Evolutionary conservation across 2,797 vertebrate species (phyloP), one percentile per base, ranked within the genome.

Genomic region (Masticophis lateralis): DNA sequence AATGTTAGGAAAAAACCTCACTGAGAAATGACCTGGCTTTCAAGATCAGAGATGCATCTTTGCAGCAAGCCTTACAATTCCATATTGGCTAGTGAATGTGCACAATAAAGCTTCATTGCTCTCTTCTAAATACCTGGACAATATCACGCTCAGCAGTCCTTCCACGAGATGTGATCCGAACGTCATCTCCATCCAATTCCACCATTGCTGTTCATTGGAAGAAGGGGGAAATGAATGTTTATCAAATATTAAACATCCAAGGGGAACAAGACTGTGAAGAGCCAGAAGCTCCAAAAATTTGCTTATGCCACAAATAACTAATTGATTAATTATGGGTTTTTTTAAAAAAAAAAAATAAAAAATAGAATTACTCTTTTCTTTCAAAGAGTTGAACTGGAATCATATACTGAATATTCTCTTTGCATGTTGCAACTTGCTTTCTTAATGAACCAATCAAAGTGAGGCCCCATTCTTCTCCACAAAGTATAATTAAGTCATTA

Each of bases 141-240:
- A 99, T 99, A 97, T 99, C 99, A 55, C 99, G 97, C 96, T 99
- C 99, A 0, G 99, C 99, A 95, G 98, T 97, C 96, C 98, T 99
- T 74, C 99, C 99, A 59, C 99, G 97, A 61, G 99, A 99, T 11
- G 99, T 99, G 95, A 99, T 98, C 96, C 99, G 98, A 94, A 99
- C 98, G 88, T 99, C 99, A 4, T 99, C 99, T 0, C 99, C 99
- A 1, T 99, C 99, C 96, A 99, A 97, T 96, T 99, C 99, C 96
- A 99, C 99, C 99, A 99, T 99, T 53, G 99, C 99, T 99, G 95
- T 20, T 37, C 90, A 55, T 89, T 91, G 90, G 22, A 37, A 14
- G 0, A 25, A 56, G 0, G 0, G 0, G 66, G 11, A 2, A 57
- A 51, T 25, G 57, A 37, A 88, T 61, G 53, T n/a, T 53, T n/a